Evolutionary conservation across 2,797 vertebrate genomes (phyloP).

Genomic region (Syndactyla subalaris): DNA sequence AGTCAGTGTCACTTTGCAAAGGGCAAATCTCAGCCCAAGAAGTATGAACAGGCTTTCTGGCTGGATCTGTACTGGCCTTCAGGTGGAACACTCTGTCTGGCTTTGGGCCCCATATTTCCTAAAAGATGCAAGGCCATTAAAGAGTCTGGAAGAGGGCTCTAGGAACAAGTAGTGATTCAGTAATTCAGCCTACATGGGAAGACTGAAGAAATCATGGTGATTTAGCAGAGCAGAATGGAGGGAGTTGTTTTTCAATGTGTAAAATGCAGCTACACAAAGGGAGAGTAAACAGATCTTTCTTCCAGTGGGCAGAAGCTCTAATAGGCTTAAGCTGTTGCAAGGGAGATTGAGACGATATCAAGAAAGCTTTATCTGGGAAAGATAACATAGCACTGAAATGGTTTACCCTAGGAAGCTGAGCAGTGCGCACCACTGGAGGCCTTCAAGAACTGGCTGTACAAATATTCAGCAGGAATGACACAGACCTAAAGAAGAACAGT

Average conservation of each 20-base stretch:
- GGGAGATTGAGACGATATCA: neutral
- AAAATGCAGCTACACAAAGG: slow-evolving; percentile 2
- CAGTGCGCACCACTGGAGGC: neutral
- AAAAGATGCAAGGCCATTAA: neutral
- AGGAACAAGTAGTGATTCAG: neutral
- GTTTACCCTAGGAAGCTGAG: neutral
- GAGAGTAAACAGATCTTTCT: neutral
- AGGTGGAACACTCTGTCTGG: neutral
- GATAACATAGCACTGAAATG: neutral
- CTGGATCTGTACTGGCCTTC: neutral
- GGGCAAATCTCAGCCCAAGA: neutral
- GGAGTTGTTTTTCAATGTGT: neutral
- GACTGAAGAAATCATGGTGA: neutral
- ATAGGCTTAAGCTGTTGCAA: neutral
- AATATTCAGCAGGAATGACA: neutral
- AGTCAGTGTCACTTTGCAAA: neutral
- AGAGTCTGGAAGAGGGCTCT: neutral
- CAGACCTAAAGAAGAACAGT: neutral
- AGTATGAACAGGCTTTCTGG: neutral
- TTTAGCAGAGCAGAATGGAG: slow-evolving; percentile 2
- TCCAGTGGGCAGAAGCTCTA: neutral
- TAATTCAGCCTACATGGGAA: neutral
- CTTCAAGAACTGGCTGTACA: neutral
- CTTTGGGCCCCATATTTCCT: neutral
- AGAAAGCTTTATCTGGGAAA: slow-evolving; percentile 12